A percentile compares a stretch with the other conserved stretches of the same genome.
Evolutionary conservation across 2,888 invertebrate genomes (phyloP).

Genomic region (Tipula vernalis): DNA sequence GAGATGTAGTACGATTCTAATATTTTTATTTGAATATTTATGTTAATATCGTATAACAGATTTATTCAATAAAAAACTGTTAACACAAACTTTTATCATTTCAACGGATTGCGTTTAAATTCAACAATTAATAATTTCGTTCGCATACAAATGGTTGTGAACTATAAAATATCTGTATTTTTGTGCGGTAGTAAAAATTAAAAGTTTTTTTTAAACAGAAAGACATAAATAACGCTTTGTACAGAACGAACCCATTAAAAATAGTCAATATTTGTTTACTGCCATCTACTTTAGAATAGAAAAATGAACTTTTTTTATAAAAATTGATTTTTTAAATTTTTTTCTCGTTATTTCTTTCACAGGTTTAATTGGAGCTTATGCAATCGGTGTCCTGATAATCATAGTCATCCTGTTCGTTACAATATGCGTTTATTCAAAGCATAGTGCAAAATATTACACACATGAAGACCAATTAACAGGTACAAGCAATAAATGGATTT

Average conservation of each 20-base stretch:
- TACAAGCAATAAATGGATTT: background rate
- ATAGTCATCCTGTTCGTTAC: background rate
- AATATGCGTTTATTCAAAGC: slow-evolving; percentile 36
- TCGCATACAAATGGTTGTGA: no score
- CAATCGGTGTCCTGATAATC: background rate
- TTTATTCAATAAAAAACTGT: no score
- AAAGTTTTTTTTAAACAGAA: no score
- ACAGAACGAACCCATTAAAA: background rate
- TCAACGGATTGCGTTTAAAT: no score
- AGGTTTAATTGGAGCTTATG: background rate
- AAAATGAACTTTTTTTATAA: background rate
- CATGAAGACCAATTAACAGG: slow-evolving; percentile 52
- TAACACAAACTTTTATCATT: no score
- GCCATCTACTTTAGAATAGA: background rate
- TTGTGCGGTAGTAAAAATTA: no score
- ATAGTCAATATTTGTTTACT: background rate
- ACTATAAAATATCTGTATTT: no score
- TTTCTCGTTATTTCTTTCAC: background rate
- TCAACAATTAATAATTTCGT: no score
- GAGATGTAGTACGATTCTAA: no score
- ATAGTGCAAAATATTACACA: slow-evolving; percentile 65
- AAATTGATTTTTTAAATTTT: background rate
- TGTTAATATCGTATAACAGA: no score
- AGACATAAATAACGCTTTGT: background rate
- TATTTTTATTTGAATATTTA: no score